phyloP scores from a whole-genome alignment of 1,140 invertebrate species.

The Camponotus pennsylvanicus region DNA sequence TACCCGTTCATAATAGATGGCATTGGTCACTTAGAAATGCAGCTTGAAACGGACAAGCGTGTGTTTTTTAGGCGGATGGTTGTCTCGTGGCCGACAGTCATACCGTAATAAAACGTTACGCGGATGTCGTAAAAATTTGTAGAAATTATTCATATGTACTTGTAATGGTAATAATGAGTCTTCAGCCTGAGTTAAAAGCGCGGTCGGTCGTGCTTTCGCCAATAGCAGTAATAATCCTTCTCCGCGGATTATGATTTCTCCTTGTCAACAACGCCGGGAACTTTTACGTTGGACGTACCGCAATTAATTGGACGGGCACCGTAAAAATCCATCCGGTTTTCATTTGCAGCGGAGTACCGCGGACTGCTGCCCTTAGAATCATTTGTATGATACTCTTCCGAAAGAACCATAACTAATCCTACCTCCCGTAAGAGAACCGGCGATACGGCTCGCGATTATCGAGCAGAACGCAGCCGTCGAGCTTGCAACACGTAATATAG shows the following conservation, averaged over 20 bases:
- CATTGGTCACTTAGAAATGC: constrained; percentile 55
- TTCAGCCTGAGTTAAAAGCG: constrained; percentile 28
- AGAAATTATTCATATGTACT: constrained; percentile 53
- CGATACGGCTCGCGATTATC: constrained; percentile 45
- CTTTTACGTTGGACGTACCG: constrained; percentile 47
- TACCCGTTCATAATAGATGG: constrained; percentile 47
- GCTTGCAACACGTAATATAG: constrained; percentile 54
- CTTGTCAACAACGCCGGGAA: constrained; percentile 23
- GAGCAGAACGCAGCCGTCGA: constrained; percentile 49
- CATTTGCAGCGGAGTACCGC: constrained; percentile 41
- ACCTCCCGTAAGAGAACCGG: constrained; percentile 19
- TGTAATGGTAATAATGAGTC: constrained; percentile 27
- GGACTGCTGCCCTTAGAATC: not conserved
- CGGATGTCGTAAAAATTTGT: constrained; percentile 53
- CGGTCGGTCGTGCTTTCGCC: constrained; percentile 39
- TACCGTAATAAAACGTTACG: constrained; percentile 33
- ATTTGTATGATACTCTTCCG: constrained; percentile 41
- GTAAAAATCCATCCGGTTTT: constrained; percentile 63
- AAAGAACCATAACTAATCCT: constrained; percentile 10
- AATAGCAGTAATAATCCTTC: constrained; percentile 51
- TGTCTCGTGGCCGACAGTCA: constrained; percentile 26
- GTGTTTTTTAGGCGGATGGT: constrained; percentile 39
- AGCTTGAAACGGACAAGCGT: constrained; percentile 33
- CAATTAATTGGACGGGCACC: constrained; percentile 65
- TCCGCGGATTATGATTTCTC: constrained; percentile 48